Evolutionary conservation across 2,888 invertebrate genomes (phyloP).

Genomic region (Idaea aversata): DNA sequence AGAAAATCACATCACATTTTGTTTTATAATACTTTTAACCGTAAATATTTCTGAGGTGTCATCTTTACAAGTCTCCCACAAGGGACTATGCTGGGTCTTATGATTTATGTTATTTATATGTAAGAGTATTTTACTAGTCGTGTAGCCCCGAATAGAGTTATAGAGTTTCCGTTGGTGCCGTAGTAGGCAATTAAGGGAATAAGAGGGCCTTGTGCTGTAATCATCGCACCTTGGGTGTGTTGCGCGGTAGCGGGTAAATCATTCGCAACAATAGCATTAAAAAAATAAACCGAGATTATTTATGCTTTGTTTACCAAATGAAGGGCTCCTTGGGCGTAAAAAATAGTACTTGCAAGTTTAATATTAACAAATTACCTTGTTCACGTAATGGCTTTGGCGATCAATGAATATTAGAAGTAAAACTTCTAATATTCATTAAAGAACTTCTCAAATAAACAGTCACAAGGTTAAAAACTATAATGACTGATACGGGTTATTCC

Average conservation of each 20-base stretch:
- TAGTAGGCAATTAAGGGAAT: too few species aligned
- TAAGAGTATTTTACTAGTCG: background rate
- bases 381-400: background rate
- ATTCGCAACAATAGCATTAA: too few species aligned
- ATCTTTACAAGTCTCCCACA: constrained; percentile 29
- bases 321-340: background rate
- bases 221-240: too few species aligned
- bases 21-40: constrained; percentile 20
- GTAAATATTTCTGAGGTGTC: constrained; percentile 23
- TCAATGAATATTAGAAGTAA: background rate
- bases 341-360: background rate
- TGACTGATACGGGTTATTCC: background rate
- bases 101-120: constrained; percentile 8
- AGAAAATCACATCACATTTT: constrained; percentile 26
- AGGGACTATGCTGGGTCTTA: constrained; percentile 37
- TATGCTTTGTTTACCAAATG: background rate
- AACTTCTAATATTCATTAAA: too few species aligned
- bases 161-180: too few species aligned
- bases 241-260: too few species aligned
- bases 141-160: too few species aligned
- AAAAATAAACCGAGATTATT: too few species aligned
- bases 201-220: too few species aligned
- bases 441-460: background rate
- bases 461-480: background rate
- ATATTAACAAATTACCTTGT: background rate